These are phyloP conservation scores for Ips typographus DNA, from an alignment of 1,140 invertebrate species.

Conservation along the genomic window DNA sequence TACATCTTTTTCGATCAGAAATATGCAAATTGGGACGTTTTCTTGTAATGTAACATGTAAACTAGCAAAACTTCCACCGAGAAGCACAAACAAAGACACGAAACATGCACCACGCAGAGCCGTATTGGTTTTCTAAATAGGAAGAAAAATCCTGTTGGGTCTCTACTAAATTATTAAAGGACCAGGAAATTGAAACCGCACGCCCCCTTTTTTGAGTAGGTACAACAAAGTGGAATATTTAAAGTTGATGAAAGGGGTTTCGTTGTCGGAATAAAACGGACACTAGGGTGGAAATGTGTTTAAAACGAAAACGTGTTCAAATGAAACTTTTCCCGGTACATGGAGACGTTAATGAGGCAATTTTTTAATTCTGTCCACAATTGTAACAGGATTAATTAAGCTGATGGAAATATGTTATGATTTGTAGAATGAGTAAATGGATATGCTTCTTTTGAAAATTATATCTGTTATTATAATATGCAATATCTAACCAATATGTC, in stretches of 20 bases:
- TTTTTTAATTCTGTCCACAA: neutral
- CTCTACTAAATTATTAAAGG: conserved; percentile 2
- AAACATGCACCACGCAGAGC: conserved; percentile 1
- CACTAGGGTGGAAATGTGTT: neutral
- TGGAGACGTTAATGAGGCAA: neutral
- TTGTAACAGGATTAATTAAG: neutral
- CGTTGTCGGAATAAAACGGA: conserved; percentile 1
- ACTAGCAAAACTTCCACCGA: conserved; percentile 13
- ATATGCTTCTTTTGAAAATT: too few species aligned
- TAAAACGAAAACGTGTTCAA: neutral
- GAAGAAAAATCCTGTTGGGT: neutral
- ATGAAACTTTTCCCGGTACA: neutral
- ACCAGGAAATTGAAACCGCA: conserved; percentile 4
- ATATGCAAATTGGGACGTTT: conserved; percentile 24
- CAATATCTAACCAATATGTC: too few species aligned
- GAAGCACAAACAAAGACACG: neutral
- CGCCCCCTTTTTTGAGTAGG: neutral
- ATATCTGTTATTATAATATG: too few species aligned
- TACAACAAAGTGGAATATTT: conserved; percentile 4
- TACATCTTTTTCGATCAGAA: conserved; percentile 32
- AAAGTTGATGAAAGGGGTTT: neutral
- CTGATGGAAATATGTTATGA: too few species aligned
- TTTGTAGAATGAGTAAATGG: too few species aligned
- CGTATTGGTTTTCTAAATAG: neutral
- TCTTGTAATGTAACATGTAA: conserved; percentile 19